Conservation (phyloP, 1,140 invertebrate species). For the Oscheius sp. region DNA sequence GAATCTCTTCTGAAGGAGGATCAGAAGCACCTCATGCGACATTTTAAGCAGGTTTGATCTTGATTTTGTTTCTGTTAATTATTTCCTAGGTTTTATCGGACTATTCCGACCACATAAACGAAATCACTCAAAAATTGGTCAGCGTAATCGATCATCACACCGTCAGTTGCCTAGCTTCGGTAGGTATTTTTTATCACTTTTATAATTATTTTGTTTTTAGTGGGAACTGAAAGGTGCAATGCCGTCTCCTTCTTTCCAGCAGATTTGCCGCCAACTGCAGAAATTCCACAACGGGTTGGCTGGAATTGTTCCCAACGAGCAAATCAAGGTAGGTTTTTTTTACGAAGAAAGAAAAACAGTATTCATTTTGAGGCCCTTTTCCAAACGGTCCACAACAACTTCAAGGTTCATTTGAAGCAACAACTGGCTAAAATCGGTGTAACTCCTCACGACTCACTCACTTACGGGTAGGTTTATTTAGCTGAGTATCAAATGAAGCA, state of each 20-base stretch:
- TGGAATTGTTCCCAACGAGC: conserved; percentile 62
- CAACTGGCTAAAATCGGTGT: conserved; percentile 82
- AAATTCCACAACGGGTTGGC: conserved; percentile 86
- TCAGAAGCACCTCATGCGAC: conserved; percentile 63
- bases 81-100: conserved; percentile 63
- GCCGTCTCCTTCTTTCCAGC: conserved; percentile 84
- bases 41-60: conserved; percentile 66
- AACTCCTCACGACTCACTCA: conserved; percentile 87
- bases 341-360: conserved; percentile 70
- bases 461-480: conserved; percentile 74
- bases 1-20: conserved; percentile 61
- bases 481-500: conserved; percentile 31
- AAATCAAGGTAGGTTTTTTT: conserved; percentile 65
- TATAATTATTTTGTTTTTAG: conserved; percentile 47
- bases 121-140: conserved; percentile 85
- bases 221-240: conserved; percentile 93
- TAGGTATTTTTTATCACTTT: conserved; percentile 45
- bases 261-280: conserved; percentile 80
- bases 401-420: conserved; percentile 80
- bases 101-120: conserved; percentile 81
- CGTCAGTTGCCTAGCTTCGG: conserved; percentile 44
- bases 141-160: conserved; percentile 73
- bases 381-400: conserved; percentile 77
- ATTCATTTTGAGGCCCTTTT: conserved; percentile 72
- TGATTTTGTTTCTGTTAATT: not conserved